Percentiles rank a stretch among this genome's conserved stretches.
Conservation (phyloP, 2,113 vertebrate species). For the Cairina moschata region DNA sequence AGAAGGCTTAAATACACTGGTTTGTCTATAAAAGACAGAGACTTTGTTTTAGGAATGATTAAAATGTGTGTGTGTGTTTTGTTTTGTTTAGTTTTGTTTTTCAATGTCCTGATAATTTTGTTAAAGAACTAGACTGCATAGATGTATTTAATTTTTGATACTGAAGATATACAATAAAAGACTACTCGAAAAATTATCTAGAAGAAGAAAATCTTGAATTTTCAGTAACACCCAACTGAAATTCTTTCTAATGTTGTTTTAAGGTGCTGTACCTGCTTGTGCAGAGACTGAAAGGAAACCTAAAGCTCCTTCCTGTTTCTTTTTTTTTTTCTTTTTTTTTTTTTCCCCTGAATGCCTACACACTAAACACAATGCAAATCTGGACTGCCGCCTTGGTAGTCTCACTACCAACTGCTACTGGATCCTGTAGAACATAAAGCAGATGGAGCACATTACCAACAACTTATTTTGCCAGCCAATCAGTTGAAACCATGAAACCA, state of each 20-base stretch:
- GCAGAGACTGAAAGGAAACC: neutral
- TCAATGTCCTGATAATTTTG: neutral
- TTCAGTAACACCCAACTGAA: neutral
- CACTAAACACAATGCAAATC: slow-evolving; percentile 44
- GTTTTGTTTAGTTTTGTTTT: too few relatives aligned
- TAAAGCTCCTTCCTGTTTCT: neutral
- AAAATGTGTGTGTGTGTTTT: neutral
- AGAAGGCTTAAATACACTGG: neutral
- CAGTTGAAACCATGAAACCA: slow-evolving; percentile 39
- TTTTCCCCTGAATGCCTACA: neutral
- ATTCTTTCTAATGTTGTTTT: neutral
- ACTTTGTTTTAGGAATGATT: neutral
- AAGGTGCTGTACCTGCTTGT: neutral
- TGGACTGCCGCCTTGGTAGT: slow-evolving; percentile 29
- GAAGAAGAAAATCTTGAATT: neutral
- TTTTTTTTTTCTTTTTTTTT: neutral
- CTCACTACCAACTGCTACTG: slow-evolving; percentile 49
- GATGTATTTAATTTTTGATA: neutral
- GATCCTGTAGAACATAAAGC: slow-evolving; percentile 57
- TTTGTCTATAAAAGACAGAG: neutral
- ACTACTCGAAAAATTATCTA: neutral
- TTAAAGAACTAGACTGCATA: neutral
- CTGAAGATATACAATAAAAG: neutral
- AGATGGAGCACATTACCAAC: slow-evolving; percentile 50
- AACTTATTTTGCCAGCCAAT: slow-evolving; percentile 49